A percentile compares a stretch with the other conserved stretches of the same genome.
phyloP scores from a whole-genome alignment of 2,113 vertebrate genomes.

The Crocuta crocuta region DNA sequence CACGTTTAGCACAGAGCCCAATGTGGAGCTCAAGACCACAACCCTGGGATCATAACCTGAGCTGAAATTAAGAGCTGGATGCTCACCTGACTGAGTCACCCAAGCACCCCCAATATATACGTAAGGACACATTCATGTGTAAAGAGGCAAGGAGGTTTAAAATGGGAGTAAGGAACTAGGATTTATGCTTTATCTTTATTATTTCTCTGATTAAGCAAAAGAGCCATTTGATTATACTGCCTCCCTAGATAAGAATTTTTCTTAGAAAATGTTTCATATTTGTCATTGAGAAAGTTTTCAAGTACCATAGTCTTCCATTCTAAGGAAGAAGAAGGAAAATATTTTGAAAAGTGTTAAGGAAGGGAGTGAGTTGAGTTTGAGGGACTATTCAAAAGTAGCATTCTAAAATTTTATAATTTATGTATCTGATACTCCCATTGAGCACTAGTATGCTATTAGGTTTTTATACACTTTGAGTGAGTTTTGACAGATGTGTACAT shows the following conservation, averaged over 20 bases:
- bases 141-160: slow-evolving; percentile 23
- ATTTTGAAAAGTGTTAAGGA: slow-evolving; percentile 26
- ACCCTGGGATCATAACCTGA: too few species aligned
- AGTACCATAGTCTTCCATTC: not conserved
- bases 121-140: not conserved
- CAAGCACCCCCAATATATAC: not conserved
- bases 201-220: slow-evolving; percentile 42
- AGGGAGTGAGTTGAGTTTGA: not conserved
- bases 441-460: not conserved
- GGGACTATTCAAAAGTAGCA: not conserved
- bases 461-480: slow-evolving; percentile 32
- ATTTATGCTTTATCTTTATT: slow-evolving; percentile 43
- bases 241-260: slow-evolving; percentile 17
- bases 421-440: not conserved
- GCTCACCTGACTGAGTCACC: too few species aligned
- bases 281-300: slow-evolving; percentile 36
- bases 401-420: slow-evolving; percentile 14
- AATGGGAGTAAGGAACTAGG: not conserved
- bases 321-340: slow-evolving; percentile 24
- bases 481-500: slow-evolving; percentile 30
- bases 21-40: too few species aligned
- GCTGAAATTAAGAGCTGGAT: too few species aligned
- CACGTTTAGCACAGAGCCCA: too few species aligned
- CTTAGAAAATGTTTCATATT: slow-evolving; percentile 5
- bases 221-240: not conserved